Evolutionary conservation across 2,888 invertebrate genomes (phyloP).

Genomic region (Escarpia spicata): DNA sequence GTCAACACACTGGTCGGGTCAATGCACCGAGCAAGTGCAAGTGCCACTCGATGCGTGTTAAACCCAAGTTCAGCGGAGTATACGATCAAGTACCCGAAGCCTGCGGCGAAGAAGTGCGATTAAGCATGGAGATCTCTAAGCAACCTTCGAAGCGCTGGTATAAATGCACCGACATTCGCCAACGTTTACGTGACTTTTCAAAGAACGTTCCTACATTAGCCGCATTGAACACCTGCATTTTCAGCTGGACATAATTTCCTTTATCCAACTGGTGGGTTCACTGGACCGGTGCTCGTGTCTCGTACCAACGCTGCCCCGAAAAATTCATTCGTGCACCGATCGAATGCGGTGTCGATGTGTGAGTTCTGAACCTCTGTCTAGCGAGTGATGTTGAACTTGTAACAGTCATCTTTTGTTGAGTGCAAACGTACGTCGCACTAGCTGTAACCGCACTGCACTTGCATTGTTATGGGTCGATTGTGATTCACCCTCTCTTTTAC

Average conservation of each 20-base stretch:
- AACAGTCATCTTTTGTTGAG: background rate
- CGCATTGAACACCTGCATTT: background rate
- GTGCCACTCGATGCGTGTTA: background rate
- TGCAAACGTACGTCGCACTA: background rate
- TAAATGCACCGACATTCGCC: background rate
- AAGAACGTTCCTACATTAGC: background rate
- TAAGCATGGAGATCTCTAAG: background rate
- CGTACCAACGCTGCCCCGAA: background rate
- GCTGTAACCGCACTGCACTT: background rate
- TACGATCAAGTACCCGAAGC: background rate
- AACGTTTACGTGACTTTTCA: background rate
- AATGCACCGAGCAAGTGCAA: background rate
- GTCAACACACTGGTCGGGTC: background rate
- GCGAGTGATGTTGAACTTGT: background rate
- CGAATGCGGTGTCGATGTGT: background rate
- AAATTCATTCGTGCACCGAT: background rate
- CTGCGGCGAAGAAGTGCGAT: background rate
- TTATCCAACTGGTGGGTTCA: background rate
- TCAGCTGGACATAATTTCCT: constrained; percentile 2
- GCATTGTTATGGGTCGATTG: background rate
- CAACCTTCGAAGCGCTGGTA: background rate
- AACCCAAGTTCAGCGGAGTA: background rate
- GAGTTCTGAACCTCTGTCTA: background rate
- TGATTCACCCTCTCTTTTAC: background rate
- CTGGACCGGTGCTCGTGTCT: background rate